A percentile compares a stretch with the other conserved stretches of the same genome.
Evolutionary conservation across 1,140 invertebrate genomes (phyloP).

Genomic region (Diorhabda carinulata): DNA sequence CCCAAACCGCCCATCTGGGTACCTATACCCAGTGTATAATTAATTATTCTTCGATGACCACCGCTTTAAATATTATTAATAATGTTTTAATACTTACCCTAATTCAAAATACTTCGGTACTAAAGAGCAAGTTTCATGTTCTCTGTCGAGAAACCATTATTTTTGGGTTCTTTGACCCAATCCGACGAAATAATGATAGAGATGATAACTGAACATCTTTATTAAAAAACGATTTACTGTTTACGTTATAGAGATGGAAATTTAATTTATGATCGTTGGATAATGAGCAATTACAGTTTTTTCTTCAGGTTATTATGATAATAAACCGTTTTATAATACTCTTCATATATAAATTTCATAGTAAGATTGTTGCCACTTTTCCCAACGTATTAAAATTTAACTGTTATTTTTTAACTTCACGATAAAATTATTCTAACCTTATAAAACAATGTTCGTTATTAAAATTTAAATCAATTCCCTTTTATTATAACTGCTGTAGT

Average conservation of each 20-base stretch:
- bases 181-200: background rate
- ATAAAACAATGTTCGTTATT: too few species aligned
- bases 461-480: too few species aligned
- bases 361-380: too few species aligned
- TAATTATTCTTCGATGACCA: slow-evolving; percentile 19
- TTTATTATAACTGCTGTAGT: too few species aligned
- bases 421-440: too few species aligned
- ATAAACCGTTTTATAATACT: too few species aligned
- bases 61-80: slow-evolving; percentile 17
- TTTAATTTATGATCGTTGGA: background rate
- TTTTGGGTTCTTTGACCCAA: background rate
- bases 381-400: too few species aligned
- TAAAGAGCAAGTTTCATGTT: slow-evolving; percentile 3
- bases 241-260: background rate
- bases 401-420: too few species aligned
- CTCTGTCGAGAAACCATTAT: background rate
- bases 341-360: too few species aligned
- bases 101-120: slow-evolving; percentile 7
- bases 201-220: background rate
- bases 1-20: slow-evolving; percentile 12
- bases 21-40: slow-evolving; percentile 4
- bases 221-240: background rate
- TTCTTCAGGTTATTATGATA: too few species aligned
- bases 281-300: too few species aligned
- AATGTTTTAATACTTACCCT: slow-evolving; percentile 10